A percentile compares a stretch with the other conserved stretches of the same genome.
Conservation (phyloP, 2,797 vertebrate genomes). For the Champsocephalus gunnari region DNA sequence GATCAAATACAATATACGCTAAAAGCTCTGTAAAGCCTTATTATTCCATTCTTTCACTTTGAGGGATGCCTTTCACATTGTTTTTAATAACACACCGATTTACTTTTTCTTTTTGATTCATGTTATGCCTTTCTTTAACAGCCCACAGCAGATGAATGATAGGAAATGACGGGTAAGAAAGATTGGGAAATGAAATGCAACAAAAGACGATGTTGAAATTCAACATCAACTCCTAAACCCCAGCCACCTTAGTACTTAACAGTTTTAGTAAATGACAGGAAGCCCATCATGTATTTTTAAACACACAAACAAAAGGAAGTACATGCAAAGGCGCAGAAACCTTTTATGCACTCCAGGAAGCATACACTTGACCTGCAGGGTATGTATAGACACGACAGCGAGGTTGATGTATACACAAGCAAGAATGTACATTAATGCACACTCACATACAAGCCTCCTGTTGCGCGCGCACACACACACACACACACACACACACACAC, state of each 20-base stretch:
- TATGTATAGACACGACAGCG: conserved; percentile 25
- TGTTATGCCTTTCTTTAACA: not conserved
- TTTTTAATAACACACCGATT: not conserved
- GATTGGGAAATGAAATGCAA: not conserved
- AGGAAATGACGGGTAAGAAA: not conserved
- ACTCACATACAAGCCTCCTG: conserved; percentile 43
- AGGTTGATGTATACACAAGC: conserved; percentile 42
- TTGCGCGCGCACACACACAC: not conserved
- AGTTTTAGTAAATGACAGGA: not conserved
- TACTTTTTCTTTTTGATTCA: no score
- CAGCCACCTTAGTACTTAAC: not conserved
- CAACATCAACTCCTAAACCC: not conserved
- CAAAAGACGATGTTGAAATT: no score
- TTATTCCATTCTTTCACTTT: no score
- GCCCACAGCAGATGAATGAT: not conserved
- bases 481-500: not conserved
- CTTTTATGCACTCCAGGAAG: conserved; percentile 42
- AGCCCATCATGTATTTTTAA: conserved; percentile 27
- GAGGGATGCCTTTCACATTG: not conserved
- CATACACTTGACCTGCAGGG: conserved; percentile 42
- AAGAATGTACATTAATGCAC: conserved; percentile 37
- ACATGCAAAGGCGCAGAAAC: not conserved
- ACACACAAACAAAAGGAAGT: conserved; percentile 12
- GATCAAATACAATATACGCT: not conserved
- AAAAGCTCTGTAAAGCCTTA: no score